Base-by-base conservation (phyloP, 2,888 invertebrate species). In the Lochmaea crataegi region DNA sequence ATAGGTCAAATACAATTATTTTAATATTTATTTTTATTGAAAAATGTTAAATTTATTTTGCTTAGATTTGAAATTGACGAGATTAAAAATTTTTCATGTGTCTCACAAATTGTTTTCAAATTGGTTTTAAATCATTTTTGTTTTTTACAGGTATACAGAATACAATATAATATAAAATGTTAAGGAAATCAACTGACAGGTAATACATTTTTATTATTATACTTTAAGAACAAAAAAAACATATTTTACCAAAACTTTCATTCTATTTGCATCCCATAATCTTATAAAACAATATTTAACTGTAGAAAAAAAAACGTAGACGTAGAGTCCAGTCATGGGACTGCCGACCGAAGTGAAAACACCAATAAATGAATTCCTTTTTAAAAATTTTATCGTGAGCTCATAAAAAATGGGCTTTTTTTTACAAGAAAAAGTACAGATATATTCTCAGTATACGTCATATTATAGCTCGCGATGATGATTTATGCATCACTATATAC, bases 161-260 rank as follows among this genome's bases (percentile, higher is more conserved):
- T 67, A 58, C 57, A 67, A 67, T 45, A 58, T 42, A 16, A 32
- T 58, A 42, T 57, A 67, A 68, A 32, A 58, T 57, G 42, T 65
- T n/a, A 32, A 56, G 65, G 61, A 60, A 60, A 48, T 11, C 68
- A 12, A 60, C 51, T 60, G 26, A 18, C 60, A 68, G 68, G 68
- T 68, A 68, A 68, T 32, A 42, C 57, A 56, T 38, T 66, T 66
- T 26, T 58, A 51, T 56, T 58, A 58, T 26, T 53, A 53, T 16
- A 66, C 41, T 41, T 56, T 56, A 16, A 66, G 32, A 45, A n/a
- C n/a, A n/a, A 18, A 11, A 65, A 26, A 51, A 65, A 58, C 22
- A 42, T 51, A 14, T 65, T 56, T 67, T 68, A 68, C 68, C 68
- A 68, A 68, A 68, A 68, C 58, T 60, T 68, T 68, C 68, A 68